Conservation (phyloP, 2,113 vertebrate species). For the Cryptotis parvus region DNA sequence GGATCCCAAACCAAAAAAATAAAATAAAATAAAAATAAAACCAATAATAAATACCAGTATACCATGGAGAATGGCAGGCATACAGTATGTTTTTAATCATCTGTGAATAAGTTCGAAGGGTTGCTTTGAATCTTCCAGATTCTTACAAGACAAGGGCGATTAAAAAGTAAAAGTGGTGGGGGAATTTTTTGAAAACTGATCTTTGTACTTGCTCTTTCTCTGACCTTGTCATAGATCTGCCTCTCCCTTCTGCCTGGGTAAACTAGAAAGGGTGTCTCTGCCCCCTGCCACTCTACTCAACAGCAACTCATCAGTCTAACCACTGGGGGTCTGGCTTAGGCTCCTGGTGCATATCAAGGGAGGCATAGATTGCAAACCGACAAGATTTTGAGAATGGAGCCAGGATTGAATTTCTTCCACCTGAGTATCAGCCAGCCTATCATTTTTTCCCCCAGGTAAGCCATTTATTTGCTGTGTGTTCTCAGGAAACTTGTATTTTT, state of each 20-base stretch:
- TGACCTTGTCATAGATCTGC: neutral
- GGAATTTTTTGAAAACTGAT: neutral
- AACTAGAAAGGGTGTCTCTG: neutral
- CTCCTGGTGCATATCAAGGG: neutral
- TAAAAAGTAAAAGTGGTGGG: constrained; percentile 1
- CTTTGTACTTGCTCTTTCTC: rapidly evolving
- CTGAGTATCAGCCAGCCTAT: neutral
- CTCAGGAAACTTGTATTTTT: neutral
- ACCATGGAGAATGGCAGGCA: neutral
- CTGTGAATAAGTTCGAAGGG: constrained; percentile 31
- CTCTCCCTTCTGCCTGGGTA: neutral
- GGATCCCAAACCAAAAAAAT: too few relatives aligned
- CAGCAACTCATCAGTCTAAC: neutral
- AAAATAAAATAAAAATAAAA: too few relatives aligned
- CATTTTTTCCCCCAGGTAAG: neutral
- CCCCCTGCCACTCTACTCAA: rapidly evolving
- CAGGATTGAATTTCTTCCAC: neutral
- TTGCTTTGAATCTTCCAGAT: constrained; percentile 4
- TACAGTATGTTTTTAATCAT: neutral
- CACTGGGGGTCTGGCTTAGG: neutral
- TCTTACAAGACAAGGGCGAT: neutral
- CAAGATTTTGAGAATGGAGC: neutral
- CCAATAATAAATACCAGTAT: neutral
- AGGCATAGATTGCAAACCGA: neutral
- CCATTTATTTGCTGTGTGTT: neutral